phyloP scores from a whole-genome alignment of 2,797 vertebrate genomes.

The Tokudaia muenninki region DNA sequence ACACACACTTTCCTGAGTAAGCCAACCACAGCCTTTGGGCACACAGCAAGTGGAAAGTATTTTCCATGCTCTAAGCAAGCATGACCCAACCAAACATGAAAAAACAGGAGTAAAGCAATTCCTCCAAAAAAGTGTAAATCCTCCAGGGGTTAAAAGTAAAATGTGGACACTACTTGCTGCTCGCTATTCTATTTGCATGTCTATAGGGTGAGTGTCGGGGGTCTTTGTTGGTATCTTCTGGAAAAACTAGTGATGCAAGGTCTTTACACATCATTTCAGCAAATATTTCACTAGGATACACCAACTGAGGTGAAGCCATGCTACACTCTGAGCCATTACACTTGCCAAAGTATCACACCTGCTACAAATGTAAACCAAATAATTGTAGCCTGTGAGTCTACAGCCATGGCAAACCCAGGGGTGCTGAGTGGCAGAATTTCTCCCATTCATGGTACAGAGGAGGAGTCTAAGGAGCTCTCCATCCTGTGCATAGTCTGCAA shows the following conservation, averaged over 20 bases:
- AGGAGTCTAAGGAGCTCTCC: not conserved
- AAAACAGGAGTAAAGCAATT: not conserved
- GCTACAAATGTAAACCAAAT: conserved; percentile 57
- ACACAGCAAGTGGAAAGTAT: not conserved
- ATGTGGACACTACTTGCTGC: conserved; percentile 51
- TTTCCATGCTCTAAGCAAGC: not conserved
- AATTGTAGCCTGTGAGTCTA: not conserved
- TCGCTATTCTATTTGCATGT: conserved; percentile 49
- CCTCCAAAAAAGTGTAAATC: conserved; percentile 51
- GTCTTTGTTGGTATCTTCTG: conserved; percentile 57
- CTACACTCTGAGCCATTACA: not conserved
- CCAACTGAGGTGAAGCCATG: not conserved
- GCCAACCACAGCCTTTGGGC: not conserved
- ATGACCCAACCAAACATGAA: conserved; percentile 50
- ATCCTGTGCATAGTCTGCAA: not conserved
- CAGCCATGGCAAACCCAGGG: not conserved
- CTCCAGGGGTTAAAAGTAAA: conserved; percentile 47
- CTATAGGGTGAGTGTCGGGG: not conserved
- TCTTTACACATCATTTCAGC: conserved; percentile 70
- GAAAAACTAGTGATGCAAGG: conserved; percentile 70
- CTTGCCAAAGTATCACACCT: conserved; percentile 40
- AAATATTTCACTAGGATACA: conserved; percentile 43
- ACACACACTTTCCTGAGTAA: not conserved
- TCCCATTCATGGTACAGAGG: not conserved
- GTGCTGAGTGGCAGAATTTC: not conserved